These are phyloP conservation scores for Parauchenoglanis punctatus DNA, from an alignment of 2,797 vertebrate species.

Conservation along the genomic window DNA sequence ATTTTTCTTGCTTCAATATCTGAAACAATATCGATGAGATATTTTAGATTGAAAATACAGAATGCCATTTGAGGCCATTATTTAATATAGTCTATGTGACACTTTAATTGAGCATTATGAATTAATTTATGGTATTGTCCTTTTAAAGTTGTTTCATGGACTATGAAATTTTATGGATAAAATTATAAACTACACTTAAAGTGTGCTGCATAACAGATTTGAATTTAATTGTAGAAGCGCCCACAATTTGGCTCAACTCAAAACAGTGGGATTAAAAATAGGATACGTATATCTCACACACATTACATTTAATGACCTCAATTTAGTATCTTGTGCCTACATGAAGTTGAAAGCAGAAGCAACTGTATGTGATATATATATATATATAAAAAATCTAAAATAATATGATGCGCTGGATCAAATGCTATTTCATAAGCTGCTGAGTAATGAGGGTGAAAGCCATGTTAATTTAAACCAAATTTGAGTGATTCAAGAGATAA, in stretches of 20 bases:
- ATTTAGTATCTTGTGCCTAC: neutral
- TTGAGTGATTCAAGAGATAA: neutral
- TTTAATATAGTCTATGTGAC: neutral
- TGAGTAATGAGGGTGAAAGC: neutral
- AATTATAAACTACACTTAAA: neutral
- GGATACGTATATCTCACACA: neutral
- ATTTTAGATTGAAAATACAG: neutral
- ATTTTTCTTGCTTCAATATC: neutral
- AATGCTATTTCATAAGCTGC: neutral
- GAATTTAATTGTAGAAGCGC: neutral
- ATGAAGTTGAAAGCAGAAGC: neutral
- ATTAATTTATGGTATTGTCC: neutral
- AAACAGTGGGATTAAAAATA: neutral
- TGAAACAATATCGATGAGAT: no score
- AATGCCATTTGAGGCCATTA: neutral
- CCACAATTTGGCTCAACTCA: neutral
- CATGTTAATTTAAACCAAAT: neutral
- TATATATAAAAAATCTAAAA: neutral
- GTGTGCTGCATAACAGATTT: neutral
- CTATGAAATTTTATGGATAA: neutral
- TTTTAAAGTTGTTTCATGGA: neutral
- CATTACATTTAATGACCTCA: neutral
- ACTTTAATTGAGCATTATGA: neutral
- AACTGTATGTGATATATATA: neutral
- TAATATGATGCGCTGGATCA: neutral